Conservation (phyloP, 2,113 vertebrate species). For the Notechis scutatus region DNA sequence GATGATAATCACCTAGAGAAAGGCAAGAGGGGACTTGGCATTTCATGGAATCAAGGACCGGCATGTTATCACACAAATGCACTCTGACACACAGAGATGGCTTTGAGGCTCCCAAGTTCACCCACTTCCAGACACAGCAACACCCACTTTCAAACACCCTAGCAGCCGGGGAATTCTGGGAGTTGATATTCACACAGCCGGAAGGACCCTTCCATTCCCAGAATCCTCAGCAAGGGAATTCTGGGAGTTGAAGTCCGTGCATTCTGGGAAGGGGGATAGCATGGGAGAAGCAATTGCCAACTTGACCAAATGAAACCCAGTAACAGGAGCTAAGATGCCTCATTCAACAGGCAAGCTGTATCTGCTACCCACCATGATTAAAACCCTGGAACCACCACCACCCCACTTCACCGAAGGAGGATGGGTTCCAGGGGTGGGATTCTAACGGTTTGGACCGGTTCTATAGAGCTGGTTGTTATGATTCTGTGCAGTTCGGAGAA, state of each 20-base stretch:
- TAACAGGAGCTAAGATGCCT: background rate
- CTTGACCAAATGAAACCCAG: background rate
- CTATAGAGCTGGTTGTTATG: too few relatives aligned
- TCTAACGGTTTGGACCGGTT: too few relatives aligned
- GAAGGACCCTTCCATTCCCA: background rate
- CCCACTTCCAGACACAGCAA: too few relatives aligned
- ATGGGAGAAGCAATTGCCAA: background rate
- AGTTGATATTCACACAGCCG: background rate
- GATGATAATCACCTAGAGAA: slow-evolving; percentile 86
- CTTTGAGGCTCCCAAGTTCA: background rate
- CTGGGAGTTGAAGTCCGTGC: background rate
- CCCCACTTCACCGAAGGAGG: background rate
- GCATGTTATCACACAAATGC: background rate
- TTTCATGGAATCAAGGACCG: background rate
- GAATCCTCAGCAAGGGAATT: background rate
- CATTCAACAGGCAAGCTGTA: background rate
- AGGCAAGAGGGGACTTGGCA: background rate
- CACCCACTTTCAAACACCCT: too few relatives aligned
- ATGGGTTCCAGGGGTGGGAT: background rate
- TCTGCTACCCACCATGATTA: background rate
- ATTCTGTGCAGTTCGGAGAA: too few relatives aligned
- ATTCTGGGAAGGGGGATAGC: background rate
- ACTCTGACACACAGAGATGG: background rate
- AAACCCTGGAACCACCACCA: background rate
- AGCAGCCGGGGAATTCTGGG: background rate